Evolutionary conservation across 2,888 invertebrate genomes (phyloP).

Genomic region (Halictus quadricinctus): DNA sequence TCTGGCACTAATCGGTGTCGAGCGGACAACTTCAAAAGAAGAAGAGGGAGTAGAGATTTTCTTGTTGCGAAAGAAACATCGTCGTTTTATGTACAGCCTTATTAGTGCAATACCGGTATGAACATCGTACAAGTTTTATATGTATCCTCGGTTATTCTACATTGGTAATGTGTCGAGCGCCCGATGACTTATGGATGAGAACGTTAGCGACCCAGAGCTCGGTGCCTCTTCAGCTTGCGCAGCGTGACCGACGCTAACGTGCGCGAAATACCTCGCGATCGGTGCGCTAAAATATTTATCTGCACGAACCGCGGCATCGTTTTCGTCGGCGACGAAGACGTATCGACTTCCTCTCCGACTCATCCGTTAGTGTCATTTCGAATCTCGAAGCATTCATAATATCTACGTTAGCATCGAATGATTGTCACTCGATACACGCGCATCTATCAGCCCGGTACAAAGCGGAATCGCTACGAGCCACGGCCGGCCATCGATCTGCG

Average conservation of each 20-base stretch:
- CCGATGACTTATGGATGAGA: conserved; percentile 1
- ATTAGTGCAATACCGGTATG: no score
- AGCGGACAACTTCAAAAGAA: no score
- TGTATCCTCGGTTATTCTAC: conserved; percentile 6
- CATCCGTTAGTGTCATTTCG: conserved; percentile 53
- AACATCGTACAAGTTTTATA: background rate
- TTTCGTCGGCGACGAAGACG: conserved; percentile 48
- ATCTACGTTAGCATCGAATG: conserved; percentile 52
- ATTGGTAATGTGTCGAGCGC: background rate
- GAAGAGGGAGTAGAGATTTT: no score
- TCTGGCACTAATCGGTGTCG: no score
- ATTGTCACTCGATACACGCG: conserved; percentile 52
- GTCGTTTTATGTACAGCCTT: no score
- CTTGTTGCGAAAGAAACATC: no score
- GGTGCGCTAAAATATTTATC: conserved; percentile 35
- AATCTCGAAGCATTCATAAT: conserved; percentile 54
- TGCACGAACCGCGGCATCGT: conserved; percentile 31
- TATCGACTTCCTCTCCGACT: conserved; percentile 49
- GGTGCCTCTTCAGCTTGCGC: background rate
- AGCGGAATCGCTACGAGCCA: conserved; percentile 28
- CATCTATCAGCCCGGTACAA: conserved; percentile 46
- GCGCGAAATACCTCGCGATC: conserved; percentile 16
- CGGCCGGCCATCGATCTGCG: conserved; percentile 41
- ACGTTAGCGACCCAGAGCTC: background rate
- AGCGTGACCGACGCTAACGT: background rate